Base-by-base conservation (phyloP, 35 echinoderm and acorn worm species). In the Lytechinus variegatus region DNA sequence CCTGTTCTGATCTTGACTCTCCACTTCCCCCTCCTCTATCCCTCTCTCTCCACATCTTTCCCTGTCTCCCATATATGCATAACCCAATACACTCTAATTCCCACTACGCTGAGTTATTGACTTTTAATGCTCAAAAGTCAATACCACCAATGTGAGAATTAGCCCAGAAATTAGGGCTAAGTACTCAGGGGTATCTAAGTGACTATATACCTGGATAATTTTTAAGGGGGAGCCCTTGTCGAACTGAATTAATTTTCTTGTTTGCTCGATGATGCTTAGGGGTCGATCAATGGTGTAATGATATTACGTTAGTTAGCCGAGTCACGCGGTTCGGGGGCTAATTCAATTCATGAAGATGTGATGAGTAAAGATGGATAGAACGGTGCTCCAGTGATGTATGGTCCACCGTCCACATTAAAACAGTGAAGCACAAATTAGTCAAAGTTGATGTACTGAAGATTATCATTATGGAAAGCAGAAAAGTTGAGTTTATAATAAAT, bases 241-340 rank as follows among this genome's bases (percentile, higher is more conserved):
- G 52, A 13, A 5, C 33, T 52, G 52, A 90, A 44, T 16, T 90
- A 90, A 90, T 90, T 54, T 33, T 8, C 88, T 44, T 44, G 28
- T 90, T 90, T 44, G 52, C 29, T 44, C 29, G 33, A 52, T 29
- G 29, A 90, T 52, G 29, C n/a, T 90, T 6, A 12, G 88, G 3
- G 88, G n/a, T 33, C 88, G 52, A 90, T 90, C 88, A 90, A 90
- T 90, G 88, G 14, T 19, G 88, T 90, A 90, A 90, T 90, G 33
- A 51, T 54, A 90, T 90, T 90, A 90, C 19, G 66, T 6, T 79
- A 8, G 66, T 79, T 16, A 79, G 66, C 66, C 66, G 66, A 6
- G 12, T 19, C 33, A 44, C 66, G 21, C 14, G 6, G 66, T 79
- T 79, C 19, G 66, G 21, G 21, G 16, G 66, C n/a, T 79, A 79